A percentile compares a stretch with the other conserved stretches of the same genome.
These are phyloP conservation scores for Zoanthus sociatus DNA, from an alignment of 92 coral and sea anemone genomes.

Conservation along the genomic window DNA sequence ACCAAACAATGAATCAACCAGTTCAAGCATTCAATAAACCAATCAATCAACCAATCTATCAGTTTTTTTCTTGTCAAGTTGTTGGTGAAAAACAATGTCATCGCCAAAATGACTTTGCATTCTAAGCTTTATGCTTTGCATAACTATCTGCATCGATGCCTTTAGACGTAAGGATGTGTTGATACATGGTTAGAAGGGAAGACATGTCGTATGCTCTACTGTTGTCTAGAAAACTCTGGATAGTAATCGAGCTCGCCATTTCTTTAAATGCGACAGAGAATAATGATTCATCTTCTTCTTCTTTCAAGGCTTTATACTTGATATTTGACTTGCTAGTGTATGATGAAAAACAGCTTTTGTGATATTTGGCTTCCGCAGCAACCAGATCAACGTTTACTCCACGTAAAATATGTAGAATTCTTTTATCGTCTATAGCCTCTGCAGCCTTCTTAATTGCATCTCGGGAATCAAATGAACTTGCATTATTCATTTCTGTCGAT, in stretches of 20 bases:
- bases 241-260: background rate
- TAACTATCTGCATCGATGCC: background rate
- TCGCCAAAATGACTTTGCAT: background rate
- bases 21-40: constrained; percentile 42
- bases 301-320: background rate
- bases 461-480: background rate
- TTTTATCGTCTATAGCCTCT: background rate
- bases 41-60: background rate
- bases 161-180: background rate
- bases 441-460: background rate
- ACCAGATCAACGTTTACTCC: background rate
- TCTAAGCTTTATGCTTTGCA: background rate
- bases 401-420: background rate
- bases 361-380: background rate
- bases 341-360: background rate
- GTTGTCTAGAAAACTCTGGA: background rate
- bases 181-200: background rate
- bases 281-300: background rate
- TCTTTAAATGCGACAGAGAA: constrained; percentile 1
- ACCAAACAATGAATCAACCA: background rate
- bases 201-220: background rate
- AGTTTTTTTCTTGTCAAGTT: constrained; percentile 29
- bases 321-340: background rate
- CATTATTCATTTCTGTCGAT: background rate
- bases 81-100: constrained; percentile 8